Conservation (phyloP, 1,140 invertebrate species). For the Archivesica marissinica region DNA sequence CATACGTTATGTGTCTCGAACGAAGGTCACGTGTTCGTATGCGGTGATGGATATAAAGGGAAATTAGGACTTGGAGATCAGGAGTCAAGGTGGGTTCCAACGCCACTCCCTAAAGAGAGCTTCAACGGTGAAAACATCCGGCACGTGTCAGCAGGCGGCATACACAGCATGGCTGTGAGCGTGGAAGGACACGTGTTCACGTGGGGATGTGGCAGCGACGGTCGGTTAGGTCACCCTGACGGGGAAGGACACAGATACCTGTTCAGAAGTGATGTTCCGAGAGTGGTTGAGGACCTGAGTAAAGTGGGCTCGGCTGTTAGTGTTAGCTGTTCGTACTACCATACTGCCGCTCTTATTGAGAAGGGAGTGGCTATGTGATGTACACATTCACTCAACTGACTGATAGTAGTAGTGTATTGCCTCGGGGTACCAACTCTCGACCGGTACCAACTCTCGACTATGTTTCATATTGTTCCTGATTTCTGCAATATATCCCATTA, state of each 20-base stretch:
- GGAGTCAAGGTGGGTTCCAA: constrained; percentile 88
- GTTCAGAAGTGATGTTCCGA: constrained; percentile 69
- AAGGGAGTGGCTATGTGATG: no score
- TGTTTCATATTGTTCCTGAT: no score
- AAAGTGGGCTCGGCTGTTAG: not conserved
- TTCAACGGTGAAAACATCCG: constrained; percentile 92
- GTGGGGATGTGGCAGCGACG: constrained; percentile 97
- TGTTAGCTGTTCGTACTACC: constrained; percentile 71
- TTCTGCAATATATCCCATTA: no score
- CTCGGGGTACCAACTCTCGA: no score
- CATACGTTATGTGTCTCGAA: constrained; percentile 67
- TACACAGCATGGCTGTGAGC: constrained; percentile 95
- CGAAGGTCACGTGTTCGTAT: constrained; percentile 62
- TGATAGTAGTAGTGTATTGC: no score
- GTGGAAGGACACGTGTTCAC: constrained; percentile 95
- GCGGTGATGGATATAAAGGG: constrained; percentile 72
- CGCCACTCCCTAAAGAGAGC: constrained; percentile 88
- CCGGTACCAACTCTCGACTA: no score
- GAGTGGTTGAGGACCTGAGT: constrained; percentile 56
- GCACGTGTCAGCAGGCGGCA: constrained; percentile 95
- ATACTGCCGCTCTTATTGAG: constrained; percentile 63
- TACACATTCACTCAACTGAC: no score
- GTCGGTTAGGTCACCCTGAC: constrained; percentile 95
- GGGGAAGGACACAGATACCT: constrained; percentile 70
- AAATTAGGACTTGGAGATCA: constrained; percentile 71